A percentile compares a stretch with the other conserved stretches of the same genome.
Evolutionary conservation across 2,113 vertebrate species (phyloP).

Genomic region (Tetraodon nigroviridis): DNA sequence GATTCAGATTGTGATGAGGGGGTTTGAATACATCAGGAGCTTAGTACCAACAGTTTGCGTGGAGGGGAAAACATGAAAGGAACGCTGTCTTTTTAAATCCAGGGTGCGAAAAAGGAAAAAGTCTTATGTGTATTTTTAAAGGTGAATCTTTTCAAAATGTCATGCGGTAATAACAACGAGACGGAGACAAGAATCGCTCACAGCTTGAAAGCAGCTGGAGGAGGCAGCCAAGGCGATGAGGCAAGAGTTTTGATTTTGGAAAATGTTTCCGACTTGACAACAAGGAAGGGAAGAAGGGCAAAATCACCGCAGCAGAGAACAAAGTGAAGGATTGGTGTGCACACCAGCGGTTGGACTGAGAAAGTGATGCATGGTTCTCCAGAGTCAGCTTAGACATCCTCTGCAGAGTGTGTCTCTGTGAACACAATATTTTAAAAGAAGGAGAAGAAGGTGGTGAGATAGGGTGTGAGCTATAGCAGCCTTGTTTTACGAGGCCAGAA

Average conservation of each 20-base stretch:
- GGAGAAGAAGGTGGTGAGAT: slow-evolving; percentile 51
- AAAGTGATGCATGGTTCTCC: slow-evolving; percentile 48
- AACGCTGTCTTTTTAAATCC: slow-evolving; percentile 40
- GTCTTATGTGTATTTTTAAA: slow-evolving; percentile 11
- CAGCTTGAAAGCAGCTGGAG: slow-evolving; percentile 7
- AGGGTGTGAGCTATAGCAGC: slow-evolving; percentile 44
- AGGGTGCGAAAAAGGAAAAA: slow-evolving; percentile 3
- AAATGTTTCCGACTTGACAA: slow-evolving; percentile 18
- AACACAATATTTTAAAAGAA: slow-evolving; percentile 31
- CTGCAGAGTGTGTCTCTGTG: slow-evolving; percentile 43
- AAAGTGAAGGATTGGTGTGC: slow-evolving; percentile 50
- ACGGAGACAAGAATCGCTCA: not conserved
- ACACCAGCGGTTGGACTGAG: slow-evolving; percentile 41
- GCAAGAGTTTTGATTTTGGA: slow-evolving; percentile 22
- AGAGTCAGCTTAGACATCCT: slow-evolving; percentile 41
- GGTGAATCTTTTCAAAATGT: slow-evolving; percentile 39
- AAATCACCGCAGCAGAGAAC: slow-evolving; percentile 41
- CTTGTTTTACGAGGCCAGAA: not conserved
- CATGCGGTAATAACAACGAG: slow-evolving; percentile 13
- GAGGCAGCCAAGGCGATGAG: not conserved
- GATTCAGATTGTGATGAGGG: slow-evolving; percentile 61
- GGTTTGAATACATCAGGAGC: slow-evolving; percentile 56
- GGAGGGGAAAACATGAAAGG: slow-evolving; percentile 35
- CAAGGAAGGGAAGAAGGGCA: not conserved
- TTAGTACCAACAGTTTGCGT: slow-evolving; percentile 26